Evolutionary conservation across 2,888 invertebrate genomes (phyloP).

Genomic region (Ommatoiulus sabulosus): DNA sequence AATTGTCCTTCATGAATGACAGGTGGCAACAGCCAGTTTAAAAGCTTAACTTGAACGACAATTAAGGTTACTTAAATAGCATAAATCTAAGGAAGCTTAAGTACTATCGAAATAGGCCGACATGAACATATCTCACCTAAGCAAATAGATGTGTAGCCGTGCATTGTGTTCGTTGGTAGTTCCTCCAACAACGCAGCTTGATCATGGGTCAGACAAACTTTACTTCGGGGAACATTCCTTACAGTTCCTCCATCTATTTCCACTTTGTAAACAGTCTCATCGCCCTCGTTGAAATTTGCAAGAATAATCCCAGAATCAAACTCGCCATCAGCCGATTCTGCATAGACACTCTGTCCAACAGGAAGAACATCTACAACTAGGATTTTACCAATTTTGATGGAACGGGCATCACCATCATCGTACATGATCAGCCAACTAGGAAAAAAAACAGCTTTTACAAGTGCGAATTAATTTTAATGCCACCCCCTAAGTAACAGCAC

Average conservation of each 20-base stretch:
- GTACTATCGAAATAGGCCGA: too few species aligned
- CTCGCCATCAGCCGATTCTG: conserved; percentile 47
- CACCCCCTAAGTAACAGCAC: too few species aligned
- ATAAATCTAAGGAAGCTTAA: too few species aligned
- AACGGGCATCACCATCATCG: conserved; percentile 54
- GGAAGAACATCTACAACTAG: conserved; percentile 46
- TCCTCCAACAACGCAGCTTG: conserved; percentile 52
- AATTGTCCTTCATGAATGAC: too few species aligned
- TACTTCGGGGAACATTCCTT: not conserved
- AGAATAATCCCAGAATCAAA: conserved; percentile 49
- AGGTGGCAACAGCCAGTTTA: too few species aligned
- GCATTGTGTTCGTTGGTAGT: not conserved
- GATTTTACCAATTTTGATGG: conserved; percentile 46
- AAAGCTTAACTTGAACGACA: too few species aligned
- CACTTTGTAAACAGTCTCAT: not conserved
- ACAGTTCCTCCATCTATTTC: conserved; percentile 44
- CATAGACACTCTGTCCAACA: conserved; percentile 54
- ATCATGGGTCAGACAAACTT: conserved; percentile 51
- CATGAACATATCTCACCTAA: conserved; percentile 50
- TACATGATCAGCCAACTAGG: conserved; percentile 43
- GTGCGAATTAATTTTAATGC: not conserved
- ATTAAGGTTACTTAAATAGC: too few species aligned
- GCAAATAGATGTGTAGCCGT: conserved; percentile 51
- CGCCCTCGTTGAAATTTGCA: not conserved
- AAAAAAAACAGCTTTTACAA: not conserved